Evolutionary conservation across 2,888 invertebrate species (phyloP), one percentile per base, ranked within the genome.

Genomic region (Stenurella melanura): DNA sequence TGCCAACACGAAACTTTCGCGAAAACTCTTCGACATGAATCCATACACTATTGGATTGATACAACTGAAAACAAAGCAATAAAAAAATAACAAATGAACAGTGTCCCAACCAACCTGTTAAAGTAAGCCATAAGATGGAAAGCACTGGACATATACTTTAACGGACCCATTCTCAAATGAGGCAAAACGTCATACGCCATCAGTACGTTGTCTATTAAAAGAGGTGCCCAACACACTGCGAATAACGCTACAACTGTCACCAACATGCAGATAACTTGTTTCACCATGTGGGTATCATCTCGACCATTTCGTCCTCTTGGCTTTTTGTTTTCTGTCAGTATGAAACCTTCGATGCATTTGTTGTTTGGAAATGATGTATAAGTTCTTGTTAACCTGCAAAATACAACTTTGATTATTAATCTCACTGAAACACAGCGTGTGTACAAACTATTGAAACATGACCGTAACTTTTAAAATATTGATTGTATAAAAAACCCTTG

Each of bases 11-110:
- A 92, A 92, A 80, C 92, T 92, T 80, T 92, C 92, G 3, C 94
- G 89, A 87, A 94, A 94, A 88, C 92, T 93, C 84, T 92, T 92
- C 58, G 94, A 94, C 93, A 95, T 94, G 88, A 95, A 95, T 30
- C 94, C 94, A 86, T 95, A 95, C 42, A 94, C 92, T 57, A 95
- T 91, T 5, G 95, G 95, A 88, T 94, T 94, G 82, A 94, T 91
- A 87, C 94, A 94, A 85, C 94, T 94, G 15, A 64, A 64, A 64
- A 18, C 66, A 78, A 77, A 74, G 17, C 19, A n/a, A 70, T 50
- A 34, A 30, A 73, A 21, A 34, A 54, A 19, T 42, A 66, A 18
- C 21, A 30, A n/a, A 10, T n/a, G 3, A 9, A 66, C 21, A 19
- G 17, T 60, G 9, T n/a, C 26, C 54, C 4, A 42, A 15, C 17